Evolutionary conservation across 2,113 vertebrate genomes (phyloP).

Genomic region (Himantopus leucocephalus): DNA sequence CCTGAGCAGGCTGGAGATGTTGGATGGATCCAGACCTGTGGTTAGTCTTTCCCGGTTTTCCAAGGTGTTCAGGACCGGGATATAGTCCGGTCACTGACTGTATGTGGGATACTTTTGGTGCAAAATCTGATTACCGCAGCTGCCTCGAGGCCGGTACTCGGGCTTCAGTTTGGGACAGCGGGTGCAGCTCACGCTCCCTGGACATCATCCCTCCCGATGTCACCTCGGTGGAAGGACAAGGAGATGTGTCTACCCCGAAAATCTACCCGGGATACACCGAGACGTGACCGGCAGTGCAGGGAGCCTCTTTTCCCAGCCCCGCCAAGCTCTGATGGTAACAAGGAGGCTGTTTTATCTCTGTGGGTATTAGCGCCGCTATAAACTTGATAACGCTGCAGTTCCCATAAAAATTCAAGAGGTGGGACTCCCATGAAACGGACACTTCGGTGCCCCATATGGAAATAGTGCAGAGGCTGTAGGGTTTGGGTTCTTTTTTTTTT

Average conservation of each 20-base stretch:
- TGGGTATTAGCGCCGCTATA: neutral
- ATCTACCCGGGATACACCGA: fast-evolving
- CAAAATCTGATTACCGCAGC: neutral
- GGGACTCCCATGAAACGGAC: neutral
- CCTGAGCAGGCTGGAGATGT: neutral
- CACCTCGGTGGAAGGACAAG: neutral
- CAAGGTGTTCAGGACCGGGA: neutral
- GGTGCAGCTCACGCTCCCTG: neutral
- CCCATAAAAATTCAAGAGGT: constrained; percentile 18
- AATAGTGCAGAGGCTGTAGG: neutral
- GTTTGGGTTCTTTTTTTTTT: neutral
- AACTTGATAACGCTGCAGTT: neutral
- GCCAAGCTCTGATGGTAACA: neutral
- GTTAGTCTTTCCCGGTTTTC: neutral
- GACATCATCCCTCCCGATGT: neutral
- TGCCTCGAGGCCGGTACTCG: neutral
- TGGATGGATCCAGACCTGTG: neutral
- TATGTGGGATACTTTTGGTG: neutral
- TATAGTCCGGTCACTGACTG: neutral
- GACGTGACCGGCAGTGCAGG: neutral
- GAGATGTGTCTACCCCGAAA: neutral
- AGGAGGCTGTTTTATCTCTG: constrained; percentile 37
- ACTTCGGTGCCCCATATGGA: neutral
- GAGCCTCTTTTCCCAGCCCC: neutral
- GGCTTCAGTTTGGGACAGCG: neutral